Evolutionary conservation across 1,140 invertebrate genomes (phyloP), one percentile per base, ranked within the genome.

Genomic region (Drosophila bifasciata): DNA sequence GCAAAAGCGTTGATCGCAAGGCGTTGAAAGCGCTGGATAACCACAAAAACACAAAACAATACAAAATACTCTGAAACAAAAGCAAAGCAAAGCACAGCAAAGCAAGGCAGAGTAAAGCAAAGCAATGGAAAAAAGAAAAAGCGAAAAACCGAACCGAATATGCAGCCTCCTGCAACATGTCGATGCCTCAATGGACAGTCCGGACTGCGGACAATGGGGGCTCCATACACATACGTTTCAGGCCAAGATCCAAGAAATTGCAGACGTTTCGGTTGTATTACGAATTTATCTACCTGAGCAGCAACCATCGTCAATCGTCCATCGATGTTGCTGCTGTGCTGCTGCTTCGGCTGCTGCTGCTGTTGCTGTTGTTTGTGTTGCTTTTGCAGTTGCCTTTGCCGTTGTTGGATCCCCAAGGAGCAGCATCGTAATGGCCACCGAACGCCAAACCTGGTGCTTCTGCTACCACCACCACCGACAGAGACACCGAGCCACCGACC

Each of bases 271-370:
- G 79, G 83, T 81, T 86, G 77, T 76, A 77, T 80, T 86, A 86
- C 74, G 74, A 86, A 86, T 86, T 86, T 86, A 86, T 86, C 81
- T 86, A 86, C 81, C 81, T 86, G 78, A 88, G 79, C 83, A 86
- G 72, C 81, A 64, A 83, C 81, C 81, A 86, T 88, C 81, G 81
- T 86, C 74, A 88, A 78, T 86, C 83, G 77, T 80, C 77, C 77
- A 81, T 81, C 83, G 80, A 73, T 53, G 56, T 45, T 57, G 66
- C 36, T 76, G 66, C 28, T 28, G 32, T 36, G 66, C 45, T 61
- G 58, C n/a, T 48, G 63, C n/a, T n/a, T n/a, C n/a, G n/a, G n/a
- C n/a, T n/a, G n/a, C n/a, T 56, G 61, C 43, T 51, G 36, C 43
- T 62, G 40, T 60, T 55, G 36, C 15, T 15, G 6, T 25, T 28